Evolutionary conservation across 2,113 vertebrate genomes (phyloP).

Genomic region (Aptenodytes forsteri): DNA sequence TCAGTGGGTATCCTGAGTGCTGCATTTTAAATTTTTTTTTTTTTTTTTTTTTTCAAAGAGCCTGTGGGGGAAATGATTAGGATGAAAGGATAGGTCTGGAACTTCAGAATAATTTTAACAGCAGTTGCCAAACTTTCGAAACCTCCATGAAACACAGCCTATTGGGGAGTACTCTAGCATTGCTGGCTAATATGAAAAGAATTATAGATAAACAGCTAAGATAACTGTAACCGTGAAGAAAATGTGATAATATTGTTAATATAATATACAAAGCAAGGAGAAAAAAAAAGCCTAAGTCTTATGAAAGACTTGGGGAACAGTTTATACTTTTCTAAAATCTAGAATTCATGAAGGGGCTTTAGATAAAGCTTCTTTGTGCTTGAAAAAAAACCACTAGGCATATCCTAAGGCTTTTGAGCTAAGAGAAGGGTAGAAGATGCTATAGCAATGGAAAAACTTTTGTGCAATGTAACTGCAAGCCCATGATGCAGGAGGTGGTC

Average conservation of each 20-base stretch:
- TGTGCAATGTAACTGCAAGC: not conserved
- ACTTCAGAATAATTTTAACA: slow-evolving; percentile 32
- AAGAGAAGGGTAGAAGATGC: not conserved
- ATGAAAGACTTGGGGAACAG: not conserved
- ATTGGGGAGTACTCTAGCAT: not conserved
- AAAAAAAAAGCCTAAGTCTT: not conserved
- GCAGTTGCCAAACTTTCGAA: slow-evolving; percentile 20
- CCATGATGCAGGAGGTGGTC: not conserved
- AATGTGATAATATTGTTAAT: not conserved
- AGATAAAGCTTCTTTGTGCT: not conserved
- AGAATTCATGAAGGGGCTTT: not conserved
- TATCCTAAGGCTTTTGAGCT: not conserved
- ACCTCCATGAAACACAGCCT: not conserved
- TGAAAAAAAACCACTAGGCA: not conserved
- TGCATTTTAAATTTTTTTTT: not conserved
- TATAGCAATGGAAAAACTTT: not conserved
- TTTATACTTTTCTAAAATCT: not conserved
- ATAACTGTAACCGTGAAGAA: not conserved
- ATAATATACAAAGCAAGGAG: not conserved
- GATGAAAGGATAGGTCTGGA: slow-evolving; percentile 43
- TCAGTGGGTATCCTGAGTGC: slow-evolving; percentile 26
- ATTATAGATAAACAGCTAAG: not conserved
- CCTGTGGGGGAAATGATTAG: not conserved
- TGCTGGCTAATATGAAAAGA: slow-evolving; percentile 2
- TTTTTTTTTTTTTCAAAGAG: not conserved